Evolutionary conservation across 2,888 invertebrate genomes (phyloP).

Genomic region (Erebia ligea): DNA sequence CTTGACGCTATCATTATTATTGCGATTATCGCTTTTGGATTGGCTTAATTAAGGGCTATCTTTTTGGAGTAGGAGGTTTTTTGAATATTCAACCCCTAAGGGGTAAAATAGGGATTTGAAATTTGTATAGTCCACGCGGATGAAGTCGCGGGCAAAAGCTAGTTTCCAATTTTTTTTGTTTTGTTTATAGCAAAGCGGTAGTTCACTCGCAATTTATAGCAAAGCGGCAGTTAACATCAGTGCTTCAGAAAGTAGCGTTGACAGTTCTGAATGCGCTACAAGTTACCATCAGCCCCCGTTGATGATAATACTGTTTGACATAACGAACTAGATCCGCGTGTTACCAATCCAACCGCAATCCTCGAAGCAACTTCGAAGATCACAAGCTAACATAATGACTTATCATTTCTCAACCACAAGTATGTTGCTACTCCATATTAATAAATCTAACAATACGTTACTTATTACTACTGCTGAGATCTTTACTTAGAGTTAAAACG

Average conservation of each 20-base stretch:
- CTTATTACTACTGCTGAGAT: neutral
- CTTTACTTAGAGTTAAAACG: too few species aligned
- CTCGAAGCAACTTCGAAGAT: constrained; percentile 8
- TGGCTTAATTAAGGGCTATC: neutral
- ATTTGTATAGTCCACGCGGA: too few species aligned
- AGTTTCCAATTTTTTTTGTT: neutral
- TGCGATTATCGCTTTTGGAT: neutral
- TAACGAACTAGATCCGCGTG: constrained; percentile 7
- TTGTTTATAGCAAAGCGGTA: neutral
- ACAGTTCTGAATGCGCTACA: neutral
- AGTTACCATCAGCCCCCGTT: too few species aligned
- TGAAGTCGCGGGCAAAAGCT: too few species aligned
- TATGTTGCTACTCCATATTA: constrained; percentile 2
- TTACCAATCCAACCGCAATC: constrained; percentile 6
- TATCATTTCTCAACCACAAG: constrained; percentile 11
- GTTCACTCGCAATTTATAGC: neutral
- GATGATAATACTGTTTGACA: constrained; percentile 3
- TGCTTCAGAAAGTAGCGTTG: neutral
- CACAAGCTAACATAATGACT: constrained; percentile 4
- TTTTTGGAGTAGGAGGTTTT: too few species aligned
- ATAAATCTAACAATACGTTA: neutral
- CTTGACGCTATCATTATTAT: neutral
- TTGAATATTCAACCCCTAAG: too few species aligned
- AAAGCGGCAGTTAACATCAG: neutral
- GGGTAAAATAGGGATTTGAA: too few species aligned